Evolutionary conservation across 2,888 invertebrate genomes (phyloP).

Genomic region (Dynastes hyllus): DNA sequence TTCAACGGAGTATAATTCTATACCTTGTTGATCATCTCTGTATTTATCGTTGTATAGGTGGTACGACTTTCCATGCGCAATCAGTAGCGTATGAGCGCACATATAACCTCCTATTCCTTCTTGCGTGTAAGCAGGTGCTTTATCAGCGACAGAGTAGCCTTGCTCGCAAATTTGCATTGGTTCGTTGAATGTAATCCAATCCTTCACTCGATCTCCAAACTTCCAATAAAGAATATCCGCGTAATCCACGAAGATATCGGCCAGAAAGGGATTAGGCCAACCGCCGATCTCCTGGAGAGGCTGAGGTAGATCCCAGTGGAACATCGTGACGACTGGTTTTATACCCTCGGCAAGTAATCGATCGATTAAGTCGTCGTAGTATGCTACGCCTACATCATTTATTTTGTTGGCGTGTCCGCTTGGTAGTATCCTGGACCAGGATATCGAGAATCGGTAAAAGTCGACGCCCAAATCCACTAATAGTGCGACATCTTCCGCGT

Average conservation of each 20-base stretch:
- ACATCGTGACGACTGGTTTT: slow-evolving; percentile 75
- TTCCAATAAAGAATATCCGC: slow-evolving; percentile 73
- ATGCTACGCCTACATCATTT: slow-evolving; percentile 76
- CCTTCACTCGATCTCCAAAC: slow-evolving; percentile 68
- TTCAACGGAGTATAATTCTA: background rate
- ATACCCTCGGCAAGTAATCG: slow-evolving; percentile 74
- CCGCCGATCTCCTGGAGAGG: slow-evolving; percentile 76
- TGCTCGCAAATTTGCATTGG: slow-evolving; percentile 53
- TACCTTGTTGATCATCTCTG: slow-evolving; percentile 63
- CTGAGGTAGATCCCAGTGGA: slow-evolving; percentile 81
- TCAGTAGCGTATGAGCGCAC: slow-evolving; percentile 77
- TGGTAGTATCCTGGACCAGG: slow-evolving; percentile 81
- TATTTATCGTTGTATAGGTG: slow-evolving; percentile 74
- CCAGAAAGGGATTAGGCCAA: slow-evolving; percentile 77
- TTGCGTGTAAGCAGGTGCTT: slow-evolving; percentile 72
- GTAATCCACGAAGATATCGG: slow-evolving; percentile 76
- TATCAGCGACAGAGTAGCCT: slow-evolving; percentile 43
- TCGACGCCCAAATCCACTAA: slow-evolving; percentile 74
- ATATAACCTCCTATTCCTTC: slow-evolving; percentile 76
- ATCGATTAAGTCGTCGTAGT: slow-evolving; percentile 78
- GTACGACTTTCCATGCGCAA: slow-evolving; percentile 79
- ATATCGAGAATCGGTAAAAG: slow-evolving; percentile 77
- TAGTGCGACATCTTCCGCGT: slow-evolving; percentile 76
- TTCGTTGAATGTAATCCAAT: slow-evolving; percentile 57
- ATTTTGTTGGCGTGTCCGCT: slow-evolving; percentile 73